Evolutionary conservation across 2,797 vertebrate genomes (phyloP), one percentile per base, ranked within the genome.

Genomic region (Sebastes vulpes): DNA sequence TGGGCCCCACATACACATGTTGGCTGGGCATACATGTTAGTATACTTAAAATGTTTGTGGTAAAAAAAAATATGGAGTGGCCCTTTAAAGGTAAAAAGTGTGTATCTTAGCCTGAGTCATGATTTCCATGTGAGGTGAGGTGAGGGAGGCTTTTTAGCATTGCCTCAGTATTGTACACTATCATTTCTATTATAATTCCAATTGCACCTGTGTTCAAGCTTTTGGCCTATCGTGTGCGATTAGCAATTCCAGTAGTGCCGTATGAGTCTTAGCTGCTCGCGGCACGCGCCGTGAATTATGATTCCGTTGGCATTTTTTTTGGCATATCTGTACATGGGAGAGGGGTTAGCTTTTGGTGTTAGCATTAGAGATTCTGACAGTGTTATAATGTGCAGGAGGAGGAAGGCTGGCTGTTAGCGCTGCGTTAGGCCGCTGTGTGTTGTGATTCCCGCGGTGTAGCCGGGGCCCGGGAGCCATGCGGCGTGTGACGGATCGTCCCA

Each of bases 391-490:
- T 77, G 77, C 53, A 48, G 80, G 81, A 14, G 35, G 35, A 12
- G 72, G 78, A 32, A 56, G 75, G 68, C 4, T 67, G 65, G 61
- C 83, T 69, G 83, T 83, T 82, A 81, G 89, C 29, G 71, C 78
- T 14, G 69, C 35, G 75, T 72, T 75, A 68, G 91, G 91, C 80
- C 29, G 23, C 56, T 9, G 73, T 18, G 83, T 65, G 85, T 94
- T 93, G 89, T 82, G 88, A 94, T 94, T 94, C 92, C 88, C 82
- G 18, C 5, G 77, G 92, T 50, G 91, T 90, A 88, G 92, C 84
- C 74, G 31, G 35, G 65, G 71, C 88, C 90, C 56, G 68, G 84
- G 82, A 89, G 90, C 82, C 81, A 76, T 75, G 88, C 84, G 42
- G 76, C 77, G 75, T 90, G 91, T 87, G 91, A 91, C 81, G 66